Percentiles rank a stretch among this genome's conserved stretches.
Conservation (phyloP, 2,797 vertebrate genomes). For the Gallinago solitaria region DNA sequence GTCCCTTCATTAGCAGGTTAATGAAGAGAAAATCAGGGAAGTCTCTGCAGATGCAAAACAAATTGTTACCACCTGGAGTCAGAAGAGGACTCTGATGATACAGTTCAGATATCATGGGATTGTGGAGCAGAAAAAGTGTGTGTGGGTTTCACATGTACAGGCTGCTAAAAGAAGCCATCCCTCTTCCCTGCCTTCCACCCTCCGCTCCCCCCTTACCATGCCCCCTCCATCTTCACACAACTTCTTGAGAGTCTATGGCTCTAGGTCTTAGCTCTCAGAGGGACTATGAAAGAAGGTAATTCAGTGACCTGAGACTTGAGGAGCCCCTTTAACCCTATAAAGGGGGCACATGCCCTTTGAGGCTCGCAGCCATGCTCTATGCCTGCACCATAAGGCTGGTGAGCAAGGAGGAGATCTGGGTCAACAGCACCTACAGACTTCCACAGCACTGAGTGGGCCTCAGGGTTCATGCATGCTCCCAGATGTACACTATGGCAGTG, state of each 20-base stretch:
- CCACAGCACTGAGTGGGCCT: background rate
- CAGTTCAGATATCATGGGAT: background rate
- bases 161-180: background rate
- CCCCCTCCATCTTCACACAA: background rate
- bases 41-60: background rate
- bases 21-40: background rate
- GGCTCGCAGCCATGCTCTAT: background rate
- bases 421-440: background rate
- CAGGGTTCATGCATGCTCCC: background rate
- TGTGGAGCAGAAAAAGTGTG: background rate
- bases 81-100: background rate
- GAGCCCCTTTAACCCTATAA: background rate
- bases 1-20: background rate
- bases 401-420: background rate
- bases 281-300: background rate
- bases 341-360: background rate
- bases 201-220: too few relatives aligned
- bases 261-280: background rate
- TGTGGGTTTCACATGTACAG: background rate
- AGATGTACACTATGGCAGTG: rapidly evolving
- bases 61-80: background rate
- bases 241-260: background rate
- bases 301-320: background rate
- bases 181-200: rapidly evolving
- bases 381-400: background rate